Percentiles rank a stretch among this genome's conserved stretches.
Evolutionary conservation across 2,797 vertebrate genomes (phyloP).

Genomic region (Peromyscus eremicus): DNA sequence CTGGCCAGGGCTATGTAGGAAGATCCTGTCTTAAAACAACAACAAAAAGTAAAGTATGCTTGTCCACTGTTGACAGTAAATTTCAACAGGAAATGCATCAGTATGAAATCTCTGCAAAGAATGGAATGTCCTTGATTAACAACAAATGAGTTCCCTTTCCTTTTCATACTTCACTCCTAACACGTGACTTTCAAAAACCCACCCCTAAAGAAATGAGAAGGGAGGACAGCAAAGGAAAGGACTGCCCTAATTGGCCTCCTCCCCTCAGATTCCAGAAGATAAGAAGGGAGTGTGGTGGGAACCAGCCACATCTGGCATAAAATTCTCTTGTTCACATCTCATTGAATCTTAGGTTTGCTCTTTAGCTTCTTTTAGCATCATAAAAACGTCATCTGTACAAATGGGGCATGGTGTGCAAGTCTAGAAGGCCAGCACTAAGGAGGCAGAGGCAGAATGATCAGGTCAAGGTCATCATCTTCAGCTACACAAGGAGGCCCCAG

Average conservation of each 20-base stretch:
- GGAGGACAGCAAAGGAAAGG: conserved; percentile 51
- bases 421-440: not conserved
- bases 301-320: not conserved
- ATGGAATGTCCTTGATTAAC: conserved; percentile 74
- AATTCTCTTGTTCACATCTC: conserved; percentile 57
- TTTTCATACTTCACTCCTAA: conserved; percentile 58
- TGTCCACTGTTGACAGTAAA: conserved; percentile 61
- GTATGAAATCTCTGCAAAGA: conserved; percentile 67
- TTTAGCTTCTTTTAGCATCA: conserved; percentile 29
- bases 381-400: conserved; percentile 25
- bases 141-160: conserved; percentile 66
- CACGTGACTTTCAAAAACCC: conserved; percentile 39
- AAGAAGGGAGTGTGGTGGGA: not conserved
- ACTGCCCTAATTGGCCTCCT: conserved; percentile 32
- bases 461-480: not conserved
- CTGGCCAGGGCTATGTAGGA: not conserved
- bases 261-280: conserved; percentile 55
- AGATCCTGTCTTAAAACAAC: not conserved
- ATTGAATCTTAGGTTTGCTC: not conserved
- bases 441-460: not conserved
- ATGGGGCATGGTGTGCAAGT: not conserved
- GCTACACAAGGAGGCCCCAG: not conserved
- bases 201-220: conserved; percentile 55
- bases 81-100: conserved; percentile 75
- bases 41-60: conserved; percentile 28